Evolutionary conservation across 2,113 vertebrate genomes (phyloP), one percentile per base, ranked within the genome.

Genomic region (Tychaedon coryphoeus): DNA sequence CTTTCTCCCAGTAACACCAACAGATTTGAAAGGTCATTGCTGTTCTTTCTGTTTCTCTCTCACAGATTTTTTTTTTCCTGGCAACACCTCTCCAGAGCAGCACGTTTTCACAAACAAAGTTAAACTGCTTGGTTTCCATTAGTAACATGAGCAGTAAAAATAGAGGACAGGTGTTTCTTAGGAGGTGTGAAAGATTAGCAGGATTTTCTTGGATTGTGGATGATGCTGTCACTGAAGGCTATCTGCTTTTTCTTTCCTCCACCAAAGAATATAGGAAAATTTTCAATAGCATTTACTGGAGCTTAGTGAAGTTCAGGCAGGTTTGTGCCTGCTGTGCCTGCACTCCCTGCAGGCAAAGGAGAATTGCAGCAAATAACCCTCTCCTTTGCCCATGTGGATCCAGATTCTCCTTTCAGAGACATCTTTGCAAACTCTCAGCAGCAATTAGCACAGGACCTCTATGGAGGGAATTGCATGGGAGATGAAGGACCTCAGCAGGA

Each of bases 111-210:
- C 90, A 92, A 95, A 93, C 79, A 88, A 93, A 90, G 86, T 96
- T 92, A 93, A 93, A 95, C 85, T 71, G 65, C 86, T 95, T 86
- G 78, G 90, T 96, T 96, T 95, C 94, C 92, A 93, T 93, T 96
- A 90, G 96, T 96, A 96, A 96, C 95, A 83, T 0, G 0, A 92
- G 79, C 88, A 90, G 48, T 83, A 90, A 95, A 96, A 94, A 94
- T 66, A 96, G 82, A 86, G 82, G 90, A 95, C 95, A 95, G 95
- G 93, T 97, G 95, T 93, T 95, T 92, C 85, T 93, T 88, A 81
- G 88, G 90, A 96, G 90, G 93, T 96, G 94, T 96, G 93, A 97
- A 97, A 94, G 92, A 95, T 93, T 96, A 97, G 83, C 75, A 54
- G 85, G 85, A 97, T 96, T 95, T 96, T 95, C 94, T 94, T 58